A percentile compares a stretch with the other conserved stretches of the same genome.
These are phyloP conservation scores for Euleptes europaea DNA, from an alignment of 2,113 vertebrate species.

Conservation along the genomic window DNA sequence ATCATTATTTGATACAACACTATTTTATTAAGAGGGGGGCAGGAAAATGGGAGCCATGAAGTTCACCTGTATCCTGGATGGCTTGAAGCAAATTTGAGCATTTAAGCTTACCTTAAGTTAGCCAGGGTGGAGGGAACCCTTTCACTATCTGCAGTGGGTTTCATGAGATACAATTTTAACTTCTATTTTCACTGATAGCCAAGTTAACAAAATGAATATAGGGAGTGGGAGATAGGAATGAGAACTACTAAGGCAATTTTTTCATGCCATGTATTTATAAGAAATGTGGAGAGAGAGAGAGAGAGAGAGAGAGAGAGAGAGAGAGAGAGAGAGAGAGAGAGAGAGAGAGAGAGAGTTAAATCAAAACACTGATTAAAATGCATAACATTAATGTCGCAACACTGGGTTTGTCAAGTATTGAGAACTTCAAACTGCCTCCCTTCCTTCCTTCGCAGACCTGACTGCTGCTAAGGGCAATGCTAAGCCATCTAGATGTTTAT, in stretches of 20 bases:
- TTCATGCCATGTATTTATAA: conserved; percentile 54
- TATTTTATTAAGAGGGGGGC: conserved; percentile 10
- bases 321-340: conserved; percentile 56
- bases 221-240: background rate
- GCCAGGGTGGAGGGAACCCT: background rate
- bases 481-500: conserved; percentile 59
- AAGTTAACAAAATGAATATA: conserved; percentile 34
- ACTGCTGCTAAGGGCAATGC: conserved; percentile 69
- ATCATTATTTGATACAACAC: conserved; percentile 8
- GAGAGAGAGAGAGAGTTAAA: conserved; percentile 74
- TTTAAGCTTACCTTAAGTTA: conserved; percentile 44
- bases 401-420: conserved; percentile 76
- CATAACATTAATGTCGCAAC: conserved; percentile 85
- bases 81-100: conserved; percentile 25
- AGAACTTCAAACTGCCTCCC: conserved; percentile 74
- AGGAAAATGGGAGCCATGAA: conserved; percentile 22
- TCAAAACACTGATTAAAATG: conserved; percentile 88
- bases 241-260: conserved; percentile 49
- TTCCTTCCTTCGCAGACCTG: conserved; percentile 64
- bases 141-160: conserved; percentile 9
- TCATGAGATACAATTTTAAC: conserved; percentile 25
- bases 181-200: conserved; percentile 37
- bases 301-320: conserved; percentile 49
- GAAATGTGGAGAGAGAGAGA: conserved; percentile 54
- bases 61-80: conserved; percentile 40